Percentiles rank a stretch among this genome's conserved stretches.
Conservation (phyloP, 2,797 vertebrate species). For the Delichon dasypus region DNA sequence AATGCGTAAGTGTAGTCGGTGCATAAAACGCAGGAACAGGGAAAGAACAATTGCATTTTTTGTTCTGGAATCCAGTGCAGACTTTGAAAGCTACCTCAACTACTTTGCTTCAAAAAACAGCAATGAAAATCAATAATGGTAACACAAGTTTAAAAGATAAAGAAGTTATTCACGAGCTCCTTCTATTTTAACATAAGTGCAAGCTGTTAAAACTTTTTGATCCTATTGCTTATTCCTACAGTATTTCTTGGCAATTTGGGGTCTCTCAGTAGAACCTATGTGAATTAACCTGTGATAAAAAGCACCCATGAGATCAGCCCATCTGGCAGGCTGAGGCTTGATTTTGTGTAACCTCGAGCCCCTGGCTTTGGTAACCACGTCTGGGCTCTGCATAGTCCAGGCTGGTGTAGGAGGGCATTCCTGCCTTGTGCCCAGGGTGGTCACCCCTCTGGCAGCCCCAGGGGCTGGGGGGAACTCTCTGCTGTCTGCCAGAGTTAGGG, state of each 20-base stretch:
- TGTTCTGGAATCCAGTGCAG: neutral
- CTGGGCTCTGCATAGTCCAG: neutral
- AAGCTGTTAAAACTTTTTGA: neutral
- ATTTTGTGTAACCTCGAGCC: neutral
- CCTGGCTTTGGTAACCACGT: neutral
- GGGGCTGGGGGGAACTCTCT: neutral
- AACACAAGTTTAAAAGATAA: neutral
- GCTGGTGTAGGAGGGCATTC: neutral
- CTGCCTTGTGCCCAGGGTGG: neutral
- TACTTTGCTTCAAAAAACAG: neutral
- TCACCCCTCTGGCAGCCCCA: neutral
- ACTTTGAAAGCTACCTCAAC: neutral
- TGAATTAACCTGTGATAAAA: neutral
- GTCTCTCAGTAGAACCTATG: neutral
- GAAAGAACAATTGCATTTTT: slow-evolving; percentile 18
- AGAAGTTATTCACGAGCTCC: neutral
- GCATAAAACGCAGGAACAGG: neutral
- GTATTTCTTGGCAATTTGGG: neutral
- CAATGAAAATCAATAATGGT: neutral
- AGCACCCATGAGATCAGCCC: neutral
- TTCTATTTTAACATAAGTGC: neutral
- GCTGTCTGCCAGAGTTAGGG: neutral
- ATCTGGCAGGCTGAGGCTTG: neutral
- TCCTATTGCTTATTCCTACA: neutral
- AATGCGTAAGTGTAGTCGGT: neutral